These are phyloP conservation scores for Lepidocyrtoides sp. DNA, from an alignment of 2,888 invertebrate genomes.

Conservation along the genomic window DNA sequence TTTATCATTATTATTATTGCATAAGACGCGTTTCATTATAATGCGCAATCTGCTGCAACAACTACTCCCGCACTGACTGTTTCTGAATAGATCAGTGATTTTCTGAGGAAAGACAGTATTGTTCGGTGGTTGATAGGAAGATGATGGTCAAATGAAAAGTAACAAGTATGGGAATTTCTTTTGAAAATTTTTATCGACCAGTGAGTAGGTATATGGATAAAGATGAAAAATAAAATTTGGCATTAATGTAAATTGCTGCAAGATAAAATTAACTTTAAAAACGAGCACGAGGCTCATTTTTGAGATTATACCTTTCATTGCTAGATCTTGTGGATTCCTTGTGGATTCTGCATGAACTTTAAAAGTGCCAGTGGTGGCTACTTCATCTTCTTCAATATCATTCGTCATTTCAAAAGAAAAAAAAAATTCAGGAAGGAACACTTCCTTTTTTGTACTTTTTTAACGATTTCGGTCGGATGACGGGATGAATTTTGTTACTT, in stretches of 20 bases:
- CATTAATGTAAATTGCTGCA: background rate
- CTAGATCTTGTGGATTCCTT: too few species aligned
- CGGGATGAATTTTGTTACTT: background rate
- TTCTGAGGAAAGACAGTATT: constrained; percentile 72
- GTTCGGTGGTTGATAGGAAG: constrained; percentile 19
- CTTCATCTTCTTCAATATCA: constrained; percentile 2
- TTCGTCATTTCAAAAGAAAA: constrained; percentile 51
- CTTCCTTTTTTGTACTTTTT: constrained; percentile 21
- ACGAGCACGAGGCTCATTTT: constrained; percentile 59
- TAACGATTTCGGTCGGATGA: constrained; percentile 26
- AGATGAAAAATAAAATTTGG: background rate
- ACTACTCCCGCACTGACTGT: background rate
- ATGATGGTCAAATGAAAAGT: background rate
- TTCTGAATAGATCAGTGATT: constrained; percentile 75
- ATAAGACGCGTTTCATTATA: constrained; percentile 23
- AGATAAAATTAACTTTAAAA: background rate
- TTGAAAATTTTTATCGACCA: background rate
- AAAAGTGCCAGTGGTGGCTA: background rate
- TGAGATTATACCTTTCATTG: constrained; percentile 37
- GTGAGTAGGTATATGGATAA: too few species aligned
- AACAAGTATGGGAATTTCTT: background rate
- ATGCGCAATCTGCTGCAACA: constrained; percentile 36
- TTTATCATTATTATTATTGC: constrained; percentile 10
- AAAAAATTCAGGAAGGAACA: constrained; percentile 40
- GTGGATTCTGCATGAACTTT: too few species aligned